Evolutionary conservation across 2,113 vertebrate genomes (phyloP), one percentile per base, ranked within the genome.

Genomic region (Antennarius striatus): DNA sequence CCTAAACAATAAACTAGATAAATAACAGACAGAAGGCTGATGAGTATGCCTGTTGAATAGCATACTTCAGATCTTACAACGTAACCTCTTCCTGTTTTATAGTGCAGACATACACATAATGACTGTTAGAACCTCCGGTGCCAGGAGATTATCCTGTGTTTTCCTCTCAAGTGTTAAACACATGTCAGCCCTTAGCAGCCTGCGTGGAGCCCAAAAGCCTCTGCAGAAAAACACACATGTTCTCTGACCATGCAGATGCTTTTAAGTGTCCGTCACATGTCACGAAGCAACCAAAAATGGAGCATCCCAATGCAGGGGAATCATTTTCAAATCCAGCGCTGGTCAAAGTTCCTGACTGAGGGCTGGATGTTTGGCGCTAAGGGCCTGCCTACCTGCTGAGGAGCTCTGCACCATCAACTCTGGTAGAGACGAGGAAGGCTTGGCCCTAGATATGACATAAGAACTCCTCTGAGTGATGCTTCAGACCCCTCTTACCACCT

Each of bases 371-470:
- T 68, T 40, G 49, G 45, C 22, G 61, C 29, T 32, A 58, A 16
- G 68, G 48, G 36, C 40, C 43, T 83, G 63, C 68, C 73, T 82
- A 61, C 71, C 80, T 77, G 65, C 70, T 69, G 8, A 6, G 53
- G 61, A 80, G 75, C 56, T 75, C 68, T 73, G 14, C 71, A 58
- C 22, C 56, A 54, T 71, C 74, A 56, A 63, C 82, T 71, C 55
- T 83, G 65, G 62, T 66, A 17, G 75, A 74, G 73, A 80, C 61
- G 83, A 69, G 55, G 83, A 77, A 84, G 65, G 57, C 61, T 77
- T 81, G 81, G 86, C 63, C 43, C 57, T 55, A 56, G 59, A 88
- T 88, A 77, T 80, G 79, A 87, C 88, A 84, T 67, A 45, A 77
- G 62, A 86, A 81, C 71, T 63, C 75, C 81, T 71, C 57, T 1